Evolutionary conservation across 2,888 invertebrate species (phyloP).

Genomic region (Macaria notata): DNA sequence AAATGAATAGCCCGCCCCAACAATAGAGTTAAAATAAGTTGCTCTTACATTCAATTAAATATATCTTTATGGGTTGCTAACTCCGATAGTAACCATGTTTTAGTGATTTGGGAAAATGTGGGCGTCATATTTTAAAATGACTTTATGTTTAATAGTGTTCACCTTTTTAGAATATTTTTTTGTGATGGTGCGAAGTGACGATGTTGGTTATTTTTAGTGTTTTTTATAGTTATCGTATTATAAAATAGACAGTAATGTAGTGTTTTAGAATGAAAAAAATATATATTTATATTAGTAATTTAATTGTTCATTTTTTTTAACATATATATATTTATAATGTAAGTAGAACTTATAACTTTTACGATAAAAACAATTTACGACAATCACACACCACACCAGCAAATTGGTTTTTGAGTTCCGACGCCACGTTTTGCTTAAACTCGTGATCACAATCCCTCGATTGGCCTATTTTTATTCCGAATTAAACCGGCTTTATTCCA

Average conservation of each 20-base stretch:
- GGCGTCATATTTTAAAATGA: no score
- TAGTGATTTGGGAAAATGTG: slow-evolving; percentile 14
- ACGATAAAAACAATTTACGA: slow-evolving; percentile 3
- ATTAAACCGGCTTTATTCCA: slow-evolving; percentile 20
- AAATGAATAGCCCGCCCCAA: slow-evolving; percentile 35
- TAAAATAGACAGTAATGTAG: no score
- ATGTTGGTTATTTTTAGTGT: no score
- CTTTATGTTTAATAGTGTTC: no score
- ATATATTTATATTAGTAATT: no score
- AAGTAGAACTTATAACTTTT: no score
- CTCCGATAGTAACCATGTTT: slow-evolving; percentile 34
- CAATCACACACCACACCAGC: slow-evolving; percentile 12
- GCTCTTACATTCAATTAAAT: slow-evolving; percentile 58
- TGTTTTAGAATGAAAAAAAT: no score
- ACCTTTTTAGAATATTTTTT: no score
- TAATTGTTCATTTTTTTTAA: no score
- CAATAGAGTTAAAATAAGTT: slow-evolving; percentile 39
- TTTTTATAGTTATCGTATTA: no score
- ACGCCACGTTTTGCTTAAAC: slow-evolving; percentile 11
- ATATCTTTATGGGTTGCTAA: slow-evolving; percentile 52
- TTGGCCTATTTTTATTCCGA: slow-evolving; percentile 22
- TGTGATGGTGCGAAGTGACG: no score
- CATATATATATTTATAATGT: no score
- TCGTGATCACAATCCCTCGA: slow-evolving; percentile 18
- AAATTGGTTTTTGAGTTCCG: slow-evolving; percentile 21